Evolutionary conservation across 1,140 invertebrate species (phyloP).

Genomic region (Camponotus vicinus): DNA sequence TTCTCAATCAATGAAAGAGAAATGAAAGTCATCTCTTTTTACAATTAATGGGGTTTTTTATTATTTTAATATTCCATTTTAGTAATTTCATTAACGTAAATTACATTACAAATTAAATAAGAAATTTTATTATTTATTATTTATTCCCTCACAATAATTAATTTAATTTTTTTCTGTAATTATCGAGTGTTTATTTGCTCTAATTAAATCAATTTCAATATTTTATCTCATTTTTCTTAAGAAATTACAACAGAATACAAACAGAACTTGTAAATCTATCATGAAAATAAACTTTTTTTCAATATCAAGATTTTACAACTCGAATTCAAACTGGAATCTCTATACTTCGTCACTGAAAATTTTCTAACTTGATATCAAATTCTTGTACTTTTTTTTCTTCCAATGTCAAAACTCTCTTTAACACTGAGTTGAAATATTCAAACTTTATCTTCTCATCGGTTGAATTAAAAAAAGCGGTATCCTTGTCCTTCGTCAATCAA

Average conservation of each 20-base stretch:
- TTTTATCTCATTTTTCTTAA: neutral
- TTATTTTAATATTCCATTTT: no score
- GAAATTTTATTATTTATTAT: neutral
- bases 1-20: neutral
- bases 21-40: neutral
- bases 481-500: no score
- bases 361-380: neutral
- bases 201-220: neutral
- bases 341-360: neutral
- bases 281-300: neutral
- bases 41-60: no score
- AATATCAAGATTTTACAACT: neutral
- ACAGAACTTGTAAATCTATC: neutral
- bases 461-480: neutral
- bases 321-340: neutral
- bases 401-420: conserved; percentile 25
- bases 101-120: neutral
- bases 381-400: neutral
- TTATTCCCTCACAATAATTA: neutral
- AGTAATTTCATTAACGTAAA: neutral
- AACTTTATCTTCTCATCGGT: neutral
- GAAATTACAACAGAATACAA: neutral
- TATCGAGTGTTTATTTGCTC: neutral
- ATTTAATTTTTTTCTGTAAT: neutral
- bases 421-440: neutral